Evolutionary conservation across 1,140 invertebrate genomes (phyloP).

Genomic region (Scaptodrosophila lebanonensis): DNA sequence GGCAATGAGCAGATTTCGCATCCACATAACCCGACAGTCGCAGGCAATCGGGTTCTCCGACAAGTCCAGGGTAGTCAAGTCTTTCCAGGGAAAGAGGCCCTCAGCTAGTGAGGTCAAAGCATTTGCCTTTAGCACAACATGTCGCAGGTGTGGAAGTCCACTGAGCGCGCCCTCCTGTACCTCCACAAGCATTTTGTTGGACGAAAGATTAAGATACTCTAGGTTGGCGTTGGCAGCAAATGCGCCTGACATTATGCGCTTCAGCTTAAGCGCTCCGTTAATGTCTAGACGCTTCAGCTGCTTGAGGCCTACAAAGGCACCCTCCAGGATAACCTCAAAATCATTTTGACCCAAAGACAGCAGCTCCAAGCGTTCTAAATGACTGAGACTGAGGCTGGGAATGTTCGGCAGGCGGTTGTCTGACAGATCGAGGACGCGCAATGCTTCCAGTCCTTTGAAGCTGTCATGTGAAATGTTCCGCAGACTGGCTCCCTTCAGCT

Average conservation of each 20-base stretch:
- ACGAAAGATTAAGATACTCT: constrained; percentile 85
- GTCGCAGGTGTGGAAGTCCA: constrained; percentile 86
- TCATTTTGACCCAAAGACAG: constrained; percentile 90
- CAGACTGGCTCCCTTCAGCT: constrained; percentile 88
- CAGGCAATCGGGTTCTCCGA: constrained; percentile 90
- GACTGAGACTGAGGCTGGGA: constrained; percentile 85
- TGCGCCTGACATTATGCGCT: constrained; percentile 84
- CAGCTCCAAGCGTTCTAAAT: constrained; percentile 86
- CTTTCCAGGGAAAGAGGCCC: constrained; percentile 87
- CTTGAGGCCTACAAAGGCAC: constrained; percentile 86
- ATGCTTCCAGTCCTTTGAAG: constrained; percentile 85
- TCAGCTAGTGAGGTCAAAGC: constrained; percentile 85
- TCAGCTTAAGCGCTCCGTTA: constrained; percentile 85
- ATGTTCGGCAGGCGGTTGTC: constrained; percentile 87
- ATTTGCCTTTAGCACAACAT: constrained; percentile 87
- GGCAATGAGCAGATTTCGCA: constrained; percentile 84
- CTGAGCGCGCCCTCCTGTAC: constrained; percentile 88
- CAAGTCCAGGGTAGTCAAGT: constrained; percentile 86
- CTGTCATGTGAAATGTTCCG: constrained; percentile 86
- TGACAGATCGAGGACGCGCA: constrained; percentile 86
- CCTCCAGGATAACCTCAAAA: constrained; percentile 82
- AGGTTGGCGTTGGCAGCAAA: constrained; percentile 89
- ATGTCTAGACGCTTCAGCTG: constrained; percentile 88
- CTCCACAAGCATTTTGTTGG: constrained; percentile 84
- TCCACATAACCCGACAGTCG: constrained; percentile 88